Conservation (phyloP, 2,888 invertebrate genomes). For the Limnephilus lunatus region DNA sequence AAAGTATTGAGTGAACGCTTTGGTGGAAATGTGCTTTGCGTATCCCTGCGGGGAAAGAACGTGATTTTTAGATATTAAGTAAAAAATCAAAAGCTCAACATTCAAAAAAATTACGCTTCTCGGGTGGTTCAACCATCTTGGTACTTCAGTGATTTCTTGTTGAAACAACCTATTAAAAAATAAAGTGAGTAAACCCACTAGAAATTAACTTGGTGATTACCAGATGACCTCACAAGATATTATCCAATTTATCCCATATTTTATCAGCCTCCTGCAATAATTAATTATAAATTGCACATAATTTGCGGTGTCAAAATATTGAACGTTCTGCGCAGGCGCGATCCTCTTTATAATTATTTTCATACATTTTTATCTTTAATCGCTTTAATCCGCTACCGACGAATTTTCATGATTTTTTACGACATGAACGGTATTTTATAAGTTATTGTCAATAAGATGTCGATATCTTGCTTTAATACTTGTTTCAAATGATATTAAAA, state of each 20-base stretch:
- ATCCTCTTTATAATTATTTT: not conserved
- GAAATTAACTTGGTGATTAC: not conserved
- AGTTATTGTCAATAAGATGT: too few species aligned
- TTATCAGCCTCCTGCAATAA: not conserved
- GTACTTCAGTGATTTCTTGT: not conserved
- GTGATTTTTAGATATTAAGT: not conserved
- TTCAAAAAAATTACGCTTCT: not conserved
- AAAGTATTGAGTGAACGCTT: not conserved
- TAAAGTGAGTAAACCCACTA: not conserved
- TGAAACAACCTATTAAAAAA: not conserved
- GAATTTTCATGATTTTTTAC: not conserved
- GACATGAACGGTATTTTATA: not conserved
- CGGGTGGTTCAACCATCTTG: not conserved
- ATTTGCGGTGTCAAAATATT: slow-evolving; percentile 10
- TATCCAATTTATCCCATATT: not conserved
- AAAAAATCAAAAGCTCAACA: too few species aligned
- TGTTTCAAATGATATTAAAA: too few species aligned
- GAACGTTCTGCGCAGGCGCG: not conserved
- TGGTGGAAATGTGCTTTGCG: not conserved
- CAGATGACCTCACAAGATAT: not conserved
- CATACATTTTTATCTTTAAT: not conserved
- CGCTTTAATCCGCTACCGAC: not conserved
- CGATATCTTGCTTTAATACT: too few species aligned
- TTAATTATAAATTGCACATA: not conserved
- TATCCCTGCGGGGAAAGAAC: not conserved